Base-by-base conservation (phyloP, 2,797 vertebrate species). In the Scleropages formosus region DNA sequence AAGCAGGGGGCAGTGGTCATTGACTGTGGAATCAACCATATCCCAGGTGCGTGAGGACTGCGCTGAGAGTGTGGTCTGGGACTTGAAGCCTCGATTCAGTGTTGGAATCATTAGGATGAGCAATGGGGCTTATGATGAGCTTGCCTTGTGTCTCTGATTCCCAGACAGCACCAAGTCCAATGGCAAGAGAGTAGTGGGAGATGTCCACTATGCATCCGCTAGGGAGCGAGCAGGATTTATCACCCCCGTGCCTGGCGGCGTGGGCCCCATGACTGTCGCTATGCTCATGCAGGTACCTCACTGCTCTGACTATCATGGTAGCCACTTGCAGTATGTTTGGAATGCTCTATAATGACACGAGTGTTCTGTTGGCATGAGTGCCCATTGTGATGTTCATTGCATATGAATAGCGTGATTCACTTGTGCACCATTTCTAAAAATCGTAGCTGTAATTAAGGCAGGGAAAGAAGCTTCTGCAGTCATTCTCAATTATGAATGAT, bases 261-360 rank as follows among this genome's bases (percentile, higher is more conserved):
- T 99, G 0, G 98, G 98, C 11, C 98, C 98, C 27, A 98, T 99
- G 98, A 99, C 98, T 0, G 98, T 99, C 26, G 97, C 96, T 31
- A 99, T 99, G 97, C 89, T 99, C 31, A 99, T 99, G 98, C 91
- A 93, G 92, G 98, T 98, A 85, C 73, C 79, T 62, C 31, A 20
- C 15, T 20, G 12, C 31, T 62, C 26, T 61, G 15, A 18, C 26
- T n/a, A 49, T 60, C 53, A 16, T 20, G 51, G 31, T 20, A 31
- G 11, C 24, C 66, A n/a, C 12, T 39, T 12, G n/a, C n/a, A n/a
- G n/a, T n/a, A n/a, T 27, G 27, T 71, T n/a, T 11, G 63, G 44
- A 63, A 27, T 10, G 20, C 7, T 24, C 39, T 26, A 26, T 20
- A 44, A 18, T 12, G 13, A 24, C 22, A 51, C 24, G 27, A 63